These are phyloP conservation scores for Acomys russatus DNA, from an alignment of 2,797 vertebrate species.

Conservation along the genomic window DNA sequence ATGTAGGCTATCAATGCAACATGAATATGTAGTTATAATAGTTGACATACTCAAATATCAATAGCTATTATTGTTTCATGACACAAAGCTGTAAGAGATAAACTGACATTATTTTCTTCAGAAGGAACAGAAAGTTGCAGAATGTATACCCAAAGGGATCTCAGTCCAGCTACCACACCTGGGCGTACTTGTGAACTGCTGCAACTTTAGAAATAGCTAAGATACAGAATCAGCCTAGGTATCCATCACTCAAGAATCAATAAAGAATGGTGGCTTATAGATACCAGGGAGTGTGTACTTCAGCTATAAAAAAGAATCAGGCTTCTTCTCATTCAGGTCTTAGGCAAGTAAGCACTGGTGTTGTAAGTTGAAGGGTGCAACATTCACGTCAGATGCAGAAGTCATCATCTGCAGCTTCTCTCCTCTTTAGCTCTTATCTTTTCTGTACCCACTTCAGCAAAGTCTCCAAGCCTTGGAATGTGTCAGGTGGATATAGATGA, in stretches of 20 bases:
- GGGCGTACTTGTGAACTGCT: background rate
- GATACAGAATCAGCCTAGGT: background rate
- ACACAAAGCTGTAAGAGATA: background rate
- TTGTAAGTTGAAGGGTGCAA: background rate
- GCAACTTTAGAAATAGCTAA: background rate
- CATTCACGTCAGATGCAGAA: background rate
- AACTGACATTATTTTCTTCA: constrained; percentile 18
- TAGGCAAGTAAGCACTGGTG: background rate
- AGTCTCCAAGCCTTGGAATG: background rate
- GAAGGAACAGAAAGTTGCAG: background rate
- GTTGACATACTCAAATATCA: background rate
- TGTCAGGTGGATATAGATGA: background rate
- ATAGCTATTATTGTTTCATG: background rate
- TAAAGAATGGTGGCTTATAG: too few species aligned
- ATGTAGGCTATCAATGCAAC: background rate
- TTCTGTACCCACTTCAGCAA: background rate
- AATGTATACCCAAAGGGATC: background rate
- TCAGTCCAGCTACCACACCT: background rate
- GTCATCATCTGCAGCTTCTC: background rate
- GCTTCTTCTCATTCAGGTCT: background rate
- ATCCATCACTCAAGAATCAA: background rate
- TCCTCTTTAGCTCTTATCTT: background rate
- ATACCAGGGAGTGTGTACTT: background rate
- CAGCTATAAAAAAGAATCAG: background rate
- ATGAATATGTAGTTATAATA: constrained; percentile 8